Conservation (phyloP, 2,888 invertebrate species). For the Sericinus montela region DNA sequence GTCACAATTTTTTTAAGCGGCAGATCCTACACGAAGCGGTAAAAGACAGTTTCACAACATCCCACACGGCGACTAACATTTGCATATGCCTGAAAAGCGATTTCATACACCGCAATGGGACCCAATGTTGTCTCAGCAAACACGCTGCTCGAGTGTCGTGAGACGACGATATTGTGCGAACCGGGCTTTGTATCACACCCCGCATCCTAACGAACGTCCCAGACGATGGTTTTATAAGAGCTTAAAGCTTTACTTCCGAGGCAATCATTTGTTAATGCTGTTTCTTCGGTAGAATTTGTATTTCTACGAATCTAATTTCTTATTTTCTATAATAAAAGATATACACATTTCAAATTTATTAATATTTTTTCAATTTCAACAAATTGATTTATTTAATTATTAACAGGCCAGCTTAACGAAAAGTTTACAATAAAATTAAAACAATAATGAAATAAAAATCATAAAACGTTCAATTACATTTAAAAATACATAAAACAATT, state of each 20-base stretch:
- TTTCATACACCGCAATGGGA: constrained; percentile 18
- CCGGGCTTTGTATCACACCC: constrained; percentile 17
- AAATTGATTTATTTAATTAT: too few species aligned
- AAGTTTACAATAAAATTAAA: too few species aligned
- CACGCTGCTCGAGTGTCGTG: constrained; percentile 11
- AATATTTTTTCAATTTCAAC: too few species aligned
- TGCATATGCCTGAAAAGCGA: constrained; percentile 21
- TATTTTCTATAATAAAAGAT: too few species aligned
- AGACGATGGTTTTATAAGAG: constrained; percentile 3
- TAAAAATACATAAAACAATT: too few species aligned
- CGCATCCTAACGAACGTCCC: constrained; percentile 6
- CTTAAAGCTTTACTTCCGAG: constrained; percentile 7
- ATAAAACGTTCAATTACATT: too few species aligned
- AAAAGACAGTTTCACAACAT: constrained; percentile 9
- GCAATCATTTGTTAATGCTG: constrained; percentile 8
- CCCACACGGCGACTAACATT: constrained; percentile 23
- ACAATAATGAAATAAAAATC: too few species aligned
- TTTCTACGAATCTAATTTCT: not conserved
- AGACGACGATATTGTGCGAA: constrained; percentile 22
- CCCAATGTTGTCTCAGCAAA: constrained; percentile 17
- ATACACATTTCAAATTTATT: too few species aligned
- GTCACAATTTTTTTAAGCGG: too few species aligned
- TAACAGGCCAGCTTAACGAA: too few species aligned
- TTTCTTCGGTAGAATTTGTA: not conserved
- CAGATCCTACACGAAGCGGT: not conserved